Evolutionary conservation across 1,140 invertebrate species (phyloP).

Genomic region (Lordiphosa mommai): DNA sequence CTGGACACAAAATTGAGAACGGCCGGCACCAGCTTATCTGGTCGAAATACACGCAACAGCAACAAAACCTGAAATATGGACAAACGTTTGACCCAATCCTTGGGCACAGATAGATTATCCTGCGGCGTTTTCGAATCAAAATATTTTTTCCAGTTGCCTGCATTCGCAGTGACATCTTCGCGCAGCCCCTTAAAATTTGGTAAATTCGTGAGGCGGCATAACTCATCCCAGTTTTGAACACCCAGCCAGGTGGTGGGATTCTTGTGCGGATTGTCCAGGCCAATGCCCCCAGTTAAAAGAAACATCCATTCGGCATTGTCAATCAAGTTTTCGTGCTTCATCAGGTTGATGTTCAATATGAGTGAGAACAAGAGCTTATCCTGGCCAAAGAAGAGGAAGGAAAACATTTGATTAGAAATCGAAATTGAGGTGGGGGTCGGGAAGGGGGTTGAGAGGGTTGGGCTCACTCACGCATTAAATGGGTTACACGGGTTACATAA

Average conservation of each 20-base stretch:
- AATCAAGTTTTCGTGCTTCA: slow-evolving; percentile 86
- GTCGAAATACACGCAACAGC: slow-evolving; percentile 89
- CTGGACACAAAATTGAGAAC: slow-evolving; percentile 87
- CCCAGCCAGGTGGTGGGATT: slow-evolving; percentile 89
- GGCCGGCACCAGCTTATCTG: slow-evolving; percentile 93
- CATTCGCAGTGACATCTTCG: slow-evolving; percentile 82
- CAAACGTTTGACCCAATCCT: slow-evolving; percentile 84
- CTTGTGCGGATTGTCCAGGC: slow-evolving; percentile 87
- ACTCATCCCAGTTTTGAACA: slow-evolving; percentile 90
- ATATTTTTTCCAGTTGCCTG: slow-evolving; percentile 86
- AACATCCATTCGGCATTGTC: slow-evolving; percentile 91
- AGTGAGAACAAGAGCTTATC: slow-evolving; percentile 95
- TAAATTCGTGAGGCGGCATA: slow-evolving; percentile 83
- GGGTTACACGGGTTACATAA: slow-evolving; percentile 27
- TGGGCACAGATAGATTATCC: slow-evolving; percentile 82
- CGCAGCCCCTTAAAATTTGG: slow-evolving; percentile 82
- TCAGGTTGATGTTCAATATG: slow-evolving; percentile 90
- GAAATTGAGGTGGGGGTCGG: neutral
- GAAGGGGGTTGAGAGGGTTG: slow-evolving; percentile 20
- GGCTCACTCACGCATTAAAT: slow-evolving; percentile 52
- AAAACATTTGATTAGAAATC: slow-evolving; percentile 38
- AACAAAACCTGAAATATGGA: slow-evolving; percentile 88
- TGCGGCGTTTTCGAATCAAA: slow-evolving; percentile 88
- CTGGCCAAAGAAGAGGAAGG: slow-evolving; percentile 74
- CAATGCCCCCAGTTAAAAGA: slow-evolving; percentile 92